Evolutionary conservation across 2,888 invertebrate genomes (phyloP), one percentile per base, ranked within the genome.

Genomic region (Cremastinae sp.): DNA sequence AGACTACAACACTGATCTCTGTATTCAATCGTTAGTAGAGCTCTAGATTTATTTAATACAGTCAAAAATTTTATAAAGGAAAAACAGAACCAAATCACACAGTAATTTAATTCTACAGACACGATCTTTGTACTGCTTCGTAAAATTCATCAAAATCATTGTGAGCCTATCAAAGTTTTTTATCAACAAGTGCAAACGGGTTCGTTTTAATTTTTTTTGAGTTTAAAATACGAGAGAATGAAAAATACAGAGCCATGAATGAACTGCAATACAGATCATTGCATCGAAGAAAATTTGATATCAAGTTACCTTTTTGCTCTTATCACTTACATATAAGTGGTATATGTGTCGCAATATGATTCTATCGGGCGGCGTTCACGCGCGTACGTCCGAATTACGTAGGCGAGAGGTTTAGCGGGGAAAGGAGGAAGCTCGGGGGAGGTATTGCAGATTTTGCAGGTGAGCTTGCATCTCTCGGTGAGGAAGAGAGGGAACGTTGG

Each of bases 381-480:
- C 20, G 20, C 7, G n/a, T 58, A 58, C 1, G 14, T 20, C 16
- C 28, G 22, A 10, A 22, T 14, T 12, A 18, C 9, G 22, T 8
- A 16, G 18, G 49, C 3, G 62, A 16, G 55, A 12, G 41, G 43
- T 28, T 22, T 49, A 8, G 55, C 7, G 45, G 12, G 22, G 22
- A 5, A n/a, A 47, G 22, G 49, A 28, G 69, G 59, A 5, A 35
- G 16, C 47, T 61, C 35, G 39, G 53, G 69, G 70, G 72, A 69
- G 74, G 70, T 75, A 77, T 74, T 80, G 80, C 79, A 79, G 75
- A 79, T 79, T 74, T 79, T 78, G 74, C 80, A 80, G 80, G 80
- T 80, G 78, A 79, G 78, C 77, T 80, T 80, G 80, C 80, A 80
- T 79, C 79, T 80, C 78, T 71, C 74, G 74, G 28, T 61, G 75